These are phyloP conservation scores for Cryptocheilus praepositus DNA, from an alignment of 2,888 invertebrate species.

Conservation along the genomic window DNA sequence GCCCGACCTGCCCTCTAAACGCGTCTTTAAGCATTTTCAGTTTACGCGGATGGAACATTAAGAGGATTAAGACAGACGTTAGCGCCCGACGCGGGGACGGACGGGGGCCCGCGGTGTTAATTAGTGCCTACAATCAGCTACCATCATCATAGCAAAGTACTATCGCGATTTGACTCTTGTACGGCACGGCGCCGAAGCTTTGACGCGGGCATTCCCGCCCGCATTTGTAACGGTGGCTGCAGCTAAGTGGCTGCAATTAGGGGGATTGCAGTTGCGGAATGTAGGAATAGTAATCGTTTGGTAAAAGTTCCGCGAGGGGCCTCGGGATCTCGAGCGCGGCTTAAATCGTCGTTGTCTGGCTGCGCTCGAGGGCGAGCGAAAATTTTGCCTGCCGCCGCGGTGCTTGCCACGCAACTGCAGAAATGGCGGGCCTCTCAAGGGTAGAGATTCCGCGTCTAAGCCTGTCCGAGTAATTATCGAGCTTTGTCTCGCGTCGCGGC, in stretches of 20 bases:
- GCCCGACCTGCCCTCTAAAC: too few relatives aligned
- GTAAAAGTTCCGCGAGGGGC: conserved; percentile 36
- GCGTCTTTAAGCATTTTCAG: too few relatives aligned
- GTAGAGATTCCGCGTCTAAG: not conserved
- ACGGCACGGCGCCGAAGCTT: not conserved
- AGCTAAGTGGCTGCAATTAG: conserved; percentile 52
- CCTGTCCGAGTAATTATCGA: conserved; percentile 6
- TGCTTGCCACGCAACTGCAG: too few relatives aligned
- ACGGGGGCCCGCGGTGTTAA: not conserved
- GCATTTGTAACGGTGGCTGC: conserved; percentile 32
- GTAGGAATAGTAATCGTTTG: conserved; percentile 39
- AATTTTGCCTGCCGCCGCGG: too few relatives aligned
- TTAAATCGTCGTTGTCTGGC: conserved; percentile 17
- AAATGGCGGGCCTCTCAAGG: too few relatives aligned
- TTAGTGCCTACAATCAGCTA: not conserved
- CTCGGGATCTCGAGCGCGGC: conserved; percentile 24
- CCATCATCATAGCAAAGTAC: conserved; percentile 1
- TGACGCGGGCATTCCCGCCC: conserved; percentile 18
- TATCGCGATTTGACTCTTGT: conserved; percentile 4
- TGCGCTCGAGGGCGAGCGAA: not conserved
- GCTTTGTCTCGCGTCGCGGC: not conserved
- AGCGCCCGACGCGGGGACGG: too few relatives aligned
- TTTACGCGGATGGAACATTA: conserved; percentile 1
- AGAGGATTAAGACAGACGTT: conserved; percentile 6
- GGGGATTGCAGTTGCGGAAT: conserved; percentile 37